Evolutionary conservation across 2,888 invertebrate species (phyloP), one percentile per base, ranked within the genome.

Genomic region (Coenonympha arcania): DNA sequence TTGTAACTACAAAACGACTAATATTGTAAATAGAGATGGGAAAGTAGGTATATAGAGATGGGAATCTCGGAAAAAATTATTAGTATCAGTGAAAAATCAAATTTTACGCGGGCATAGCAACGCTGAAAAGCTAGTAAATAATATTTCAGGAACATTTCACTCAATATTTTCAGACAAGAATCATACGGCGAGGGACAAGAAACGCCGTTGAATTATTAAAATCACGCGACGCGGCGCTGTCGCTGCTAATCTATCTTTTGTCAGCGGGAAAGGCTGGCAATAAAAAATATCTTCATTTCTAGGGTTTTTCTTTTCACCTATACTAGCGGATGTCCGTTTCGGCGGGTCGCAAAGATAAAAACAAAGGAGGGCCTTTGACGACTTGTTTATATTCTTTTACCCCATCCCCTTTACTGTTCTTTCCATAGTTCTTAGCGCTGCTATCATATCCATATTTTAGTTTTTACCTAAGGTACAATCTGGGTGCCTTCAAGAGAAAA

Each of bases 191-290:
- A 37, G 51, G 28, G 46, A 48, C 50, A 49, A 42, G 20, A 11
- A 15, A 3, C 20, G 16, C 65, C 63, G 61, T 68, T 76, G 71
- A 73, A 78, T 75, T 73, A 75, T 74, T 70, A 68, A 75, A 69
- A 63, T 59, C 65, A 63, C 65, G 70, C 65, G 64, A 65, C 58
- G 56, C 60, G 59, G 55, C 53, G 65, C 54, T 65, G 70, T 74
- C 67, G 59, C 60, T 60, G 59, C 69, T 76, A 76, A 76, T 76
- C 74, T 71, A 65, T 71, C 76, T 75, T 71, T 72, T 76, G 77
- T 74, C 66, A 66, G 64, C 66, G 62, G 42, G 46, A 52, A 51
- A 47, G 51, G 36, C 42, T 54, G 55, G 59, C 55, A 62, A 65
- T 64, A 55, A 50, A 50, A 53, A 54, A 53, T 50, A 57, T 55